These are phyloP conservation scores for Lasioglossum calceatum DNA, from an alignment of 2,888 invertebrate genomes.

Conservation along the genomic window DNA sequence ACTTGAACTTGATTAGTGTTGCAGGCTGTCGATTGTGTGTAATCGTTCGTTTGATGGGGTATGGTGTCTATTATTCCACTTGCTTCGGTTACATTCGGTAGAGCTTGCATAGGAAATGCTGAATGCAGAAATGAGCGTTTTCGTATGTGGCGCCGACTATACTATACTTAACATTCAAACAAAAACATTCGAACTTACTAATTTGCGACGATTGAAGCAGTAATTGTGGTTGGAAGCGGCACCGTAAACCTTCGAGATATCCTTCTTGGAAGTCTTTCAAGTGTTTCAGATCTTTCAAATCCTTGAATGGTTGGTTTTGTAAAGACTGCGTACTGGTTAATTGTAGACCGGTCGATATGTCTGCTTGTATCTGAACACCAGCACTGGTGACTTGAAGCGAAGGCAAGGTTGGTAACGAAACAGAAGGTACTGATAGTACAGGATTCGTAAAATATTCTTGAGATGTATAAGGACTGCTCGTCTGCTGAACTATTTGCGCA, in stretches of 20 bases:
- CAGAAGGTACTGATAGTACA: slow-evolving; percentile 73
- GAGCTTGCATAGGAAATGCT: slow-evolving; percentile 79
- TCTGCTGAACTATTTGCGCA: slow-evolving; percentile 75
- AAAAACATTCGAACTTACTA: slow-evolving; percentile 70
- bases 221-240: slow-evolving; percentile 76
- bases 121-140: slow-evolving; percentile 24
- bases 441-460: slow-evolving; percentile 77
- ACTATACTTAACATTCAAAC: neutral
- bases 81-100: slow-evolving; percentile 73
- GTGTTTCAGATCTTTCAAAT: slow-evolving; percentile 69
- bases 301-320: slow-evolving; percentile 75
- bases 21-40: slow-evolving; percentile 75
- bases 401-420: slow-evolving; percentile 71
- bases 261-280: slow-evolving; percentile 74
- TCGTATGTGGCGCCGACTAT: neutral
- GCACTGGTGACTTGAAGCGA: slow-evolving; percentile 76
- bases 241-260: slow-evolving; percentile 68
- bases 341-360: slow-evolving; percentile 77
- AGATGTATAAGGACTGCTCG: slow-evolving; percentile 69
- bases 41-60: slow-evolving; percentile 72
- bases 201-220: slow-evolving; percentile 78
- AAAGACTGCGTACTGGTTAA: slow-evolving; percentile 74
- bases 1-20: slow-evolving; percentile 87
- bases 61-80: slow-evolving; percentile 71
- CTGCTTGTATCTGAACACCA: slow-evolving; percentile 79